Percentiles rank a stretch among this genome's conserved stretches.
Evolutionary conservation across 2,113 vertebrate species (phyloP).

Genomic region (Ceratotherium simum): DNA sequence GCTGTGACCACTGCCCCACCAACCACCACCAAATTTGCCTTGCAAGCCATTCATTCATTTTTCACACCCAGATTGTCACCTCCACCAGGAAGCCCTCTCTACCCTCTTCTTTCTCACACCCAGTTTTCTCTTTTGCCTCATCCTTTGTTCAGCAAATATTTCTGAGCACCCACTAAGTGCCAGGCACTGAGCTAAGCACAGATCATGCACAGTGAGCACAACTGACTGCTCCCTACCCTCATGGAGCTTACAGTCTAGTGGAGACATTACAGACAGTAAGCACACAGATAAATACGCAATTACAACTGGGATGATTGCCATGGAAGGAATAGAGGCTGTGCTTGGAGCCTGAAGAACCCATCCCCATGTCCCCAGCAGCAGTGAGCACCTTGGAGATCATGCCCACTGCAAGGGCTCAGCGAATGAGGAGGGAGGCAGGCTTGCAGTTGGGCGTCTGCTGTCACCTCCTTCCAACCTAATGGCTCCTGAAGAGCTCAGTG

Average conservation of each 20-base stretch:
- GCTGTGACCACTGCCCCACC: not conserved
- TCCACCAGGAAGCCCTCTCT: not conserved
- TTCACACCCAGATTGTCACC: not conserved
- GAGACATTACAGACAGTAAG: not conserved
- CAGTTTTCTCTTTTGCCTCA: not conserved
- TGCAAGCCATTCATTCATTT: not conserved
- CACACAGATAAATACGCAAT: not conserved
- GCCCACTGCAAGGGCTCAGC: not conserved
- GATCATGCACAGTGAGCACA: not conserved
- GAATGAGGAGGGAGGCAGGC: not conserved
- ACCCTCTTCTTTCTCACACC: not conserved
- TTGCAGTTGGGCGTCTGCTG: accelerated
- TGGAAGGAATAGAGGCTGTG: not conserved
- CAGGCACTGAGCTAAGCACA: not conserved
- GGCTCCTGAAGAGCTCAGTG: not conserved
- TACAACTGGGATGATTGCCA: not conserved
- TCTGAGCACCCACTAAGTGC: not conserved
- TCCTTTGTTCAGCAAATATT: not conserved
- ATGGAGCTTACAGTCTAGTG: not conserved
- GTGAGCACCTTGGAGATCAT: not conserved
- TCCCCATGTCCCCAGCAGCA: not conserved
- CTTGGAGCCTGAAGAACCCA: not conserved
- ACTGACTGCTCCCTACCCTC: not conserved
- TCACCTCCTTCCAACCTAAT: not conserved
- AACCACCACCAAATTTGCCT: not conserved